phyloP scores from a whole-genome alignment of 2,888 invertebrate genomes.

The Mesorhabditis spiculigera region DNA sequence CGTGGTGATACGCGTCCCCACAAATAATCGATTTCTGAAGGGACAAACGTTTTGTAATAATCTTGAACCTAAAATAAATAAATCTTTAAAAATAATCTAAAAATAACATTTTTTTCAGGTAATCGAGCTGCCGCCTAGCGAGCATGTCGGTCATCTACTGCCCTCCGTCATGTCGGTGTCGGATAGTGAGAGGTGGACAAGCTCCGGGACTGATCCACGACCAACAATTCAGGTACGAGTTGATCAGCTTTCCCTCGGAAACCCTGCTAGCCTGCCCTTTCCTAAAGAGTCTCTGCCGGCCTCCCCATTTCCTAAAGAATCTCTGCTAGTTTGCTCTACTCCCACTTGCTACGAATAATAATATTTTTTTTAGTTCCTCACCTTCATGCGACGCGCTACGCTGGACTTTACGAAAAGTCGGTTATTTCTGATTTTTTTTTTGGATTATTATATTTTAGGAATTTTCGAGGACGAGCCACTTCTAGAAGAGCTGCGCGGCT shows the following conservation, averaged over 20 bases:
- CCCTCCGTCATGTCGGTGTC: background rate
- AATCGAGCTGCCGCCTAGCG: background rate
- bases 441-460: background rate
- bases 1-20: too few relatives aligned
- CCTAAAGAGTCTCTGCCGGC: too few relatives aligned
- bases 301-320: too few relatives aligned
- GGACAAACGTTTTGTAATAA: too few relatives aligned
- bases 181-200: background rate
- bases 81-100: too few relatives aligned
- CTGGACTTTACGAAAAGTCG: background rate
- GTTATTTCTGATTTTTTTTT: background rate
- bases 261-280: too few relatives aligned
- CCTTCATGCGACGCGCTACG: background rate
- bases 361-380: background rate
- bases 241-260: too few relatives aligned
- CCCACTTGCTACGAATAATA: too few relatives aligned
- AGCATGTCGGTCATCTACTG: background rate
- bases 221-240: background rate
- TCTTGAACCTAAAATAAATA: too few relatives aligned
- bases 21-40: too few relatives aligned
- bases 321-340: too few relatives aligned
- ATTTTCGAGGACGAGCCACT: background rate
- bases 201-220: background rate
- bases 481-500: background rate
- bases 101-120: background rate